Percentiles rank a stretch among this genome's conserved stretches.
These are phyloP conservation scores for Mercenaria mercenaria DNA, from an alignment of 1,140 invertebrate genomes.

Conservation along the genomic window DNA sequence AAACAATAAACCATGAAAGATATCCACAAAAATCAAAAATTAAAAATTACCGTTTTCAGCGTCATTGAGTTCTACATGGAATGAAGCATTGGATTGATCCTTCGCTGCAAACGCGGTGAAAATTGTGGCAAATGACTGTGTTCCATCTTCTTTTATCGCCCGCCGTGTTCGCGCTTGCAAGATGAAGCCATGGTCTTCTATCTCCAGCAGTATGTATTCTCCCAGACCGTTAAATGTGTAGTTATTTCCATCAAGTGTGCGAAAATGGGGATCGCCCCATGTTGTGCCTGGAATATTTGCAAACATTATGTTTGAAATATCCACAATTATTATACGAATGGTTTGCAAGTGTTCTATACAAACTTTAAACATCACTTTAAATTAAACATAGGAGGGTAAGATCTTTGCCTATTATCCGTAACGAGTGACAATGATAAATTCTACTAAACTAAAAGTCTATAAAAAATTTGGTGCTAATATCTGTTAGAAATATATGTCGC, in stretches of 20 bases:
- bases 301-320: too few relatives aligned
- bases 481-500: too few relatives aligned
- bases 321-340: too few relatives aligned
- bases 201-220: constrained; percentile 92
- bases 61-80: constrained; percentile 41
- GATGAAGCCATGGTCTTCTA: neutral
- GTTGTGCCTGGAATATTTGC: constrained; percentile 36
- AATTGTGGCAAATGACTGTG: constrained; percentile 22
- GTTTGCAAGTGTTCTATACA: too few relatives aligned
- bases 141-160: constrained; percentile 30
- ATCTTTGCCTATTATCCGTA: too few relatives aligned
- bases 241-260: constrained; percentile 95
- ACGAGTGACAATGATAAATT: too few relatives aligned
- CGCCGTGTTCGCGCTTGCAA: constrained; percentile 38
- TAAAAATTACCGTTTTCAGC: neutral
- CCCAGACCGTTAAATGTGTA: constrained; percentile 99
- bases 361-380: too few relatives aligned
- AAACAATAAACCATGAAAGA: too few relatives aligned
- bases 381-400: too few relatives aligned
- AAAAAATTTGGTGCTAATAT: too few relatives aligned
- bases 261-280: constrained; percentile 95
- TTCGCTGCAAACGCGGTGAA: constrained; percentile 37
- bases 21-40: too few relatives aligned
- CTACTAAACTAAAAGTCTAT: too few relatives aligned
- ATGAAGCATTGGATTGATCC: neutral